These are phyloP conservation scores for Zaprionus taronus DNA, from an alignment of 1,140 invertebrate species.

Conservation along the genomic window DNA sequence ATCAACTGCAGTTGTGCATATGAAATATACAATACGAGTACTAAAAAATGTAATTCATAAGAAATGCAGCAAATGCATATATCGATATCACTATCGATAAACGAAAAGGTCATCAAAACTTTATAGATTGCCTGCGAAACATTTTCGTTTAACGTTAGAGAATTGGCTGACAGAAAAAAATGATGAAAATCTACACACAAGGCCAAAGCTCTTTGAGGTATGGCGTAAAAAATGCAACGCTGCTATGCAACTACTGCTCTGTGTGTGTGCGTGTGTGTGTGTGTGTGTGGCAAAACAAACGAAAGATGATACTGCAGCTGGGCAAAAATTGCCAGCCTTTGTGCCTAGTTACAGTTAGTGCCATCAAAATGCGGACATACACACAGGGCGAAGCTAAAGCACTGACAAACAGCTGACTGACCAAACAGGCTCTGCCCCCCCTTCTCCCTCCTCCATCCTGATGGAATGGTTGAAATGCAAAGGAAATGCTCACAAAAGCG, in stretches of 20 bases:
- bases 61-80: too few species aligned
- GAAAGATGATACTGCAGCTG: conserved; percentile 73
- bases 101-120: conserved; percentile 2
- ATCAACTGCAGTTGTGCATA: not conserved
- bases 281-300: conserved; percentile 57
- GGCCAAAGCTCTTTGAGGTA: conserved; percentile 69
- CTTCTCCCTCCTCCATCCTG: not conserved
- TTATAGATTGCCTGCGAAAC: not conserved
- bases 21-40: too few species aligned
- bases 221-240: conserved; percentile 45
- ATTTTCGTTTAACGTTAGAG: not conserved
- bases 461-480: conserved; percentile 60
- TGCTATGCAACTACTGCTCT: conserved; percentile 1
- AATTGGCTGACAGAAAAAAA: conserved; percentile 4
- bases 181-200: conserved; percentile 59
- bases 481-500: conserved; percentile 69
- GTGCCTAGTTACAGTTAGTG: conserved; percentile 61
- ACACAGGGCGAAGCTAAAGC: conserved; percentile 32
- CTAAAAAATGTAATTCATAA: not conserved
- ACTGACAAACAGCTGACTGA: conserved; percentile 40
- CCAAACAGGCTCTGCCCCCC: not conserved
- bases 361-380: conserved; percentile 39
- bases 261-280: conserved; percentile 6
- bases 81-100: not conserved
- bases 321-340: conserved; percentile 69